Evolutionary conservation across 2,797 vertebrate genomes (phyloP).

Genomic region (Enteromius trimaculatus): DNA sequence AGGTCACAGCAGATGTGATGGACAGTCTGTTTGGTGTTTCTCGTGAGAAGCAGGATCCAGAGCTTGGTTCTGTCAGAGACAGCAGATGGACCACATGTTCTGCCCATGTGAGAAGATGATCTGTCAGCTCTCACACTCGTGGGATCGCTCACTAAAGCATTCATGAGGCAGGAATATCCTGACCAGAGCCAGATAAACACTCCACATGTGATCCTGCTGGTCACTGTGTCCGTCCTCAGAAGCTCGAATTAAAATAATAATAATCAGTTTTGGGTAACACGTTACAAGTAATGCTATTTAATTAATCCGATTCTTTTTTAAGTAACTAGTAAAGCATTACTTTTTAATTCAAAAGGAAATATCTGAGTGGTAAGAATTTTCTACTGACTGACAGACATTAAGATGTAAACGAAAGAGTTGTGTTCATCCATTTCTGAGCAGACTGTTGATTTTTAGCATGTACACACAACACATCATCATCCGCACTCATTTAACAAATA

Average conservation of each 20-base stretch:
- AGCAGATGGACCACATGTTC: constrained; percentile 2
- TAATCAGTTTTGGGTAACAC: no score
- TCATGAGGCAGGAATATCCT: constrained; percentile 36
- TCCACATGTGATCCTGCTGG: neutral
- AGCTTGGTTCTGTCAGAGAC: neutral
- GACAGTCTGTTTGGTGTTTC: neutral
- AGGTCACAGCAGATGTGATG: neutral
- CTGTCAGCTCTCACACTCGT: constrained; percentile 2
- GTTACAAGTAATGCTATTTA: no score
- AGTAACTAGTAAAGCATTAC: no score
- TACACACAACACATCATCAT: no score
- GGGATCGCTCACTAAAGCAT: constrained; percentile 35
- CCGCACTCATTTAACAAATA: no score
- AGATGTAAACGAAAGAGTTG: no score
- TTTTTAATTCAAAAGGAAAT: no score
- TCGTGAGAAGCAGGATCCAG: neutral
- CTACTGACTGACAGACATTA: no score
- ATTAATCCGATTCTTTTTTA: no score
- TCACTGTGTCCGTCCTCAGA: neutral
- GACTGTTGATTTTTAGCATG: no score
- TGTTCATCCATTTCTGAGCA: no score
- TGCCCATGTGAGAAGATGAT: constrained; percentile 14
- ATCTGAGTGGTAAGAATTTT: no score
- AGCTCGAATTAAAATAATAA: neutral
- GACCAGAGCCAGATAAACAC: constrained; percentile 29